Evolutionary conservation across 2,797 vertebrate genomes (phyloP).

Genomic region (Molossus molossus): DNA sequence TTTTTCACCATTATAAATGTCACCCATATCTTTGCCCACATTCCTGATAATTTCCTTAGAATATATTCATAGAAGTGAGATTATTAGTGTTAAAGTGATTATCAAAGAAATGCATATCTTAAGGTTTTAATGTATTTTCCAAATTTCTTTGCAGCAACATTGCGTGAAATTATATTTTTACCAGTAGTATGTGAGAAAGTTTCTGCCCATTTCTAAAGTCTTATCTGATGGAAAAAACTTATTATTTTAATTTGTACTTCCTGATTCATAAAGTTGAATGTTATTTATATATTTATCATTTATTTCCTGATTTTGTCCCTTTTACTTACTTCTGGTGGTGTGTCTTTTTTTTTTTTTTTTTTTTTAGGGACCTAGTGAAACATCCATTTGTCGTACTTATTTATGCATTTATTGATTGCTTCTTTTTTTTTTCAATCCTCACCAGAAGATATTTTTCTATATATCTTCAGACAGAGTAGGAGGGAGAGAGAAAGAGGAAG

Average conservation of each 20-base stretch:
- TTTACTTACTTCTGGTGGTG: background rate
- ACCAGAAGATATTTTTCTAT: too few species aligned
- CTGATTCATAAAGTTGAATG: background rate
- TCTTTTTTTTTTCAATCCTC: too few species aligned
- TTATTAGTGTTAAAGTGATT: background rate
- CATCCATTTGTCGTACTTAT: too few species aligned
- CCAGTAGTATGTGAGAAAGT: background rate
- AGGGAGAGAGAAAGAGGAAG: too few species aligned
- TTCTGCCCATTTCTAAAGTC: background rate
- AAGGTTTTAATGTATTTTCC: background rate
- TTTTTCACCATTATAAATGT: background rate
- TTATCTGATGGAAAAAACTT: background rate
- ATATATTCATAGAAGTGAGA: background rate
- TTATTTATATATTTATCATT: background rate
- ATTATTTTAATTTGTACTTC: slow-evolving; percentile 23
- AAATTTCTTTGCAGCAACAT: slow-evolving; percentile 27
- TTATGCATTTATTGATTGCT: too few species aligned
- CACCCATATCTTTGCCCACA: background rate
- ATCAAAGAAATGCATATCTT: slow-evolving; percentile 6
- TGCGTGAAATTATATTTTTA: slow-evolving; percentile 37
- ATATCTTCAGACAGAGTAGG: too few species aligned
- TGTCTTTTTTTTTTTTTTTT: background rate
- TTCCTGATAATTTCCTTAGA: background rate
- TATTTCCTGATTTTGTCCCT: background rate
- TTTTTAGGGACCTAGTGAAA: too few species aligned